Evolutionary conservation across 1,140 invertebrate genomes (phyloP).

Genomic region (Hylyphantes graminicola): DNA sequence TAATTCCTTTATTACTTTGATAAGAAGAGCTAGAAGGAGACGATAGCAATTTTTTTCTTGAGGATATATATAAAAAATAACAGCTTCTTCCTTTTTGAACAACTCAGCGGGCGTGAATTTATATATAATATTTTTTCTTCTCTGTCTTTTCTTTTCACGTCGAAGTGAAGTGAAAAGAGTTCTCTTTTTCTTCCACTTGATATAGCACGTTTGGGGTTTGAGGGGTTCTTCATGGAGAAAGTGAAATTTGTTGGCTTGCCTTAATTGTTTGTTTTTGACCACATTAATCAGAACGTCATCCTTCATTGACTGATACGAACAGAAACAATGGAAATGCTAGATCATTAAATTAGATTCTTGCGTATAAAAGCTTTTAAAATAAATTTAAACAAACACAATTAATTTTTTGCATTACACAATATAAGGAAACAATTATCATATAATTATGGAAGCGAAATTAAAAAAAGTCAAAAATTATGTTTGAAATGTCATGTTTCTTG

Average conservation of each 20-base stretch:
- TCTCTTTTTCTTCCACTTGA: constrained; percentile 48
- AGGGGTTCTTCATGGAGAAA: constrained; percentile 23
- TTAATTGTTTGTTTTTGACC: constrained; percentile 8
- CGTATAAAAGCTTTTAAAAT: too few species aligned
- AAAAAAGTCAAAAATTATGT: too few species aligned
- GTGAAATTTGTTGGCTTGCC: constrained; percentile 42
- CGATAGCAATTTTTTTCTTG: constrained; percentile 38
- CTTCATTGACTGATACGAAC: too few species aligned
- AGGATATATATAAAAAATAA: too few species aligned
- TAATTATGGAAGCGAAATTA: too few species aligned
- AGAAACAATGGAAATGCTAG: too few species aligned
- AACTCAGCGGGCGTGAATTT: constrained; percentile 55
- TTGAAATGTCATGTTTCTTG: too few species aligned
- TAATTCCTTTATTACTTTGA: constrained; percentile 61
- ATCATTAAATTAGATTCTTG: too few species aligned
- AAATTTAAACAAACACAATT: neutral
- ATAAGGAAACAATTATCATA: neutral
- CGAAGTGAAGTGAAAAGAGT: constrained; percentile 7
- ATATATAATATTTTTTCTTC: neutral
- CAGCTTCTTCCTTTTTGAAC: neutral
- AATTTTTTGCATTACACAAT: constrained; percentile 4
- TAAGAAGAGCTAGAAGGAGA: constrained; percentile 24
- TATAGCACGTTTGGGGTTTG: constrained; percentile 55
- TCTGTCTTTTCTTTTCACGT: constrained; percentile 35
- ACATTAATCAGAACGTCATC: constrained; percentile 16